A percentile compares a stretch with the other conserved stretches of the same genome.
Evolutionary conservation across 2,113 vertebrate genomes (phyloP).

Genomic region (Callocephalon fimbriatum): DNA sequence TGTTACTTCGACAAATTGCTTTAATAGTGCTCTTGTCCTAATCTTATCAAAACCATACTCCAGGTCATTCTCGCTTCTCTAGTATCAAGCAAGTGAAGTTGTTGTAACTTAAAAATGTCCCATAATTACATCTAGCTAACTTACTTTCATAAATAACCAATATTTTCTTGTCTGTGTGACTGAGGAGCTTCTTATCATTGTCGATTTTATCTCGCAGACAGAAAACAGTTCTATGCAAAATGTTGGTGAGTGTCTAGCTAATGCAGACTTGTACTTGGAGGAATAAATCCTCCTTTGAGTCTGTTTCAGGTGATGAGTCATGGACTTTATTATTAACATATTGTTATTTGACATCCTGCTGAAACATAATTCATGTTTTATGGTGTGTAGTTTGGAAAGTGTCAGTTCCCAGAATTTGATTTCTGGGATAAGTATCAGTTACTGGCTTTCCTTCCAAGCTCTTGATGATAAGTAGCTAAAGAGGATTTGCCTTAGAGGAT

Average conservation of each 20-base stretch:
- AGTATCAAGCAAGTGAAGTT: not conserved
- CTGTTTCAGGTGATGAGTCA: not conserved
- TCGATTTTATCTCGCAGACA: not conserved
- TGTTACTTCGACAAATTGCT: not conserved
- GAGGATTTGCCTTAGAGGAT: slow-evolving; percentile 24
- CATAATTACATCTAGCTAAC: not conserved
- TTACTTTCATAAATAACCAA: not conserved
- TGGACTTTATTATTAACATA: not conserved
- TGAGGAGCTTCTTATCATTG: not conserved
- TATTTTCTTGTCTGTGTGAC: not conserved
- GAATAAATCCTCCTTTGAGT: not conserved
- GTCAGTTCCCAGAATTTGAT: not conserved
- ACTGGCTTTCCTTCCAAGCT: not conserved
- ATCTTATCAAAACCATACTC: not conserved
- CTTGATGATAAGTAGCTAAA: not conserved
- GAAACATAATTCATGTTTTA: not conserved
- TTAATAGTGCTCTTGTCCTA: not conserved
- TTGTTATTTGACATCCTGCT: not conserved
- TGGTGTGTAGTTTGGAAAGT: not conserved
- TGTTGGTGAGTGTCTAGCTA: not conserved
- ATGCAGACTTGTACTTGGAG: not conserved
- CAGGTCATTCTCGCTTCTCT: not conserved
- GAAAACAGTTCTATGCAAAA: not conserved
- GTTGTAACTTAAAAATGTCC: not conserved
- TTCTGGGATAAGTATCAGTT: slow-evolving; percentile 16